Conservation (phyloP, 1,140 invertebrate genomes). For the Drosophila takahashii region DNA sequence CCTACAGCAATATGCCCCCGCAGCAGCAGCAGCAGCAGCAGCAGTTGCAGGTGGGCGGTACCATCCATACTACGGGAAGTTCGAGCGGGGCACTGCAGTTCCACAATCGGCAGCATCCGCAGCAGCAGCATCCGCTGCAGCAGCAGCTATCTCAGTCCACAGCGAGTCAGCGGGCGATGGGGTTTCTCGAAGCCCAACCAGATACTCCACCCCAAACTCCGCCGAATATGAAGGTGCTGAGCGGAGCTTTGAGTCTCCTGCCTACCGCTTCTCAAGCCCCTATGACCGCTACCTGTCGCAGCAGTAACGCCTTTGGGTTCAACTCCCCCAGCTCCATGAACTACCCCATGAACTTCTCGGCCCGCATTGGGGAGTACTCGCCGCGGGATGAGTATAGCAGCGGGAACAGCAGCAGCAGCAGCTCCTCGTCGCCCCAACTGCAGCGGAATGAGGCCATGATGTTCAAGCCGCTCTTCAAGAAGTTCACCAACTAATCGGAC, state of each 20-base stretch:
- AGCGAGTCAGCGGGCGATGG: slow-evolving; percentile 86
- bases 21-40: slow-evolving; percentile 57
- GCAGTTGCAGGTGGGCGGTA: slow-evolving; percentile 53
- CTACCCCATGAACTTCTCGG: slow-evolving; percentile 70
- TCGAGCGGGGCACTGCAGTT: slow-evolving; percentile 35
- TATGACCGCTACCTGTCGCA: slow-evolving; percentile 87
- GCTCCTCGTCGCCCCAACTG: slow-evolving; percentile 87
- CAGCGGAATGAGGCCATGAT: slow-evolving; percentile 48
- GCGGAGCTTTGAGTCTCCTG: slow-evolving; percentile 87
- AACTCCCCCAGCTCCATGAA: slow-evolving; percentile 75
- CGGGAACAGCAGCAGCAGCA: slow-evolving; percentile 86
- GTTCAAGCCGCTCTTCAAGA: slow-evolving; percentile 95
- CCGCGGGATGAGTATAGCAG: slow-evolving; percentile 84
- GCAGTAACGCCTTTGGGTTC: slow-evolving; percentile 79
- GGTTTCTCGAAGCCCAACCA: slow-evolving; percentile 94
- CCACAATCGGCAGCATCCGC: slow-evolving; percentile 30
- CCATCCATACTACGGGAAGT: slow-evolving; percentile 77
- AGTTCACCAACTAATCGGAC: slow-evolving; percentile 86
- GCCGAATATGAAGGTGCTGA: slow-evolving; percentile 94
- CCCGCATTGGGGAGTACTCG: slow-evolving; percentile 81
- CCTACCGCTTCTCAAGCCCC: slow-evolving; percentile 86
- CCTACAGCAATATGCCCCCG: slow-evolving; percentile 65
- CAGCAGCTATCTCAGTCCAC: slow-evolving; percentile 67
- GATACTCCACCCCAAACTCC: slow-evolving; percentile 96
- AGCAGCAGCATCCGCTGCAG: slow-evolving; percentile 32